Base-by-base conservation (phyloP, 2,888 invertebrate genomes). In the Panorpa germanica region DNA sequence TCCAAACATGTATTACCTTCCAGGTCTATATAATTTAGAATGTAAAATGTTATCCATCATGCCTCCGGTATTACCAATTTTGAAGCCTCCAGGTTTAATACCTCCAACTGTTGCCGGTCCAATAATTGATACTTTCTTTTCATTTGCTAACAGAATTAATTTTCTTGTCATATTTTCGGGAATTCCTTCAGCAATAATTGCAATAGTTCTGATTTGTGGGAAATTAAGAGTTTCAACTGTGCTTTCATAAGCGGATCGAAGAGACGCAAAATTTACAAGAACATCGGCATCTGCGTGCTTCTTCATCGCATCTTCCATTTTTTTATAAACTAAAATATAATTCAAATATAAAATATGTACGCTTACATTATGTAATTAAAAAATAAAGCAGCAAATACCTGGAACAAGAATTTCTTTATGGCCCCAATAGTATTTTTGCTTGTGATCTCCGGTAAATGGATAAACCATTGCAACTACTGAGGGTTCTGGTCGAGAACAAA, bases 41-140 rank as follows among this genome's bases (percentile, higher is more conserved):
- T 95, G 85, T 2, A 98, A 59, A 40, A 99, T 93, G 50, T 98
- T 98, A 53, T 99, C 98, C 65, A 98, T 81, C 96, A 99, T 98
- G 34, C 98, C 98, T 9, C 96, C 98, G 0, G 98, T 98, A 61
- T 98, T 98, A 32, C 95, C 95, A 42, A 98, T 98, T 59, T 96
- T 98, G 57, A 98, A 95, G 52, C 95, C 91, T 2, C 96, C 98
- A 0, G 98, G 96, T 45, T 96, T 95, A 33, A 98, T 81, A 4
- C 96, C 98, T 27, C 98, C 98, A 22, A 98, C 88, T 0, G 88
- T 88, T 0, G 93, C 93, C 1, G 95, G 90, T 9, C 81, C 95
- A 41, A 93, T 90, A 25, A 93, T 78, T 13, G 74, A 57, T 4
- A 91, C 82, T 24, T 75, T 76, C 46, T 83, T 81, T 32, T 78